Conservation (phyloP, 2,113 vertebrate genomes). For the Diadophis punctatus region DNA sequence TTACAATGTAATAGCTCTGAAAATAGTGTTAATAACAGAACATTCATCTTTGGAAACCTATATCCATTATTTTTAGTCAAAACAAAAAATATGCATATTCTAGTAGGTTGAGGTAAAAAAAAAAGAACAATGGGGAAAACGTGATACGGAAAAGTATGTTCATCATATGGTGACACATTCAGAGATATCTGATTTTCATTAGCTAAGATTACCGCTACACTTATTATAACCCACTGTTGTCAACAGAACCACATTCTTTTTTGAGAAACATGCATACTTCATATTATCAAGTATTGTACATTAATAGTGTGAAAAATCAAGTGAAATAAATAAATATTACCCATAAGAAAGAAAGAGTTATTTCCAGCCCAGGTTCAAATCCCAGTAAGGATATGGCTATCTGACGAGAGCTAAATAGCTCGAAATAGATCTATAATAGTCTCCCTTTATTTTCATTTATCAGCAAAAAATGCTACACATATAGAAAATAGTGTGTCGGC, state of each 20-base stretch:
- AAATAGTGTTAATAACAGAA: constrained; percentile 50
- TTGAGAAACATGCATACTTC: background rate
- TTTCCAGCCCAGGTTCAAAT: no score
- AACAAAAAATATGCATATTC: background rate
- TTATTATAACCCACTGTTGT: background rate
- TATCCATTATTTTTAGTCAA: constrained; percentile 9
- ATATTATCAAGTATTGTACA: background rate
- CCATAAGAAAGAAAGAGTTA: background rate
- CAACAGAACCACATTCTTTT: background rate
- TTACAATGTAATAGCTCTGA: constrained; percentile 47
- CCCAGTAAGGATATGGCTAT: no score
- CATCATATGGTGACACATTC: background rate
- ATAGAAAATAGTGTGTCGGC: no score
- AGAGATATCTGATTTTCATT: background rate
- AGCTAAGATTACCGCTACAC: background rate
- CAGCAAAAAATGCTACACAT: no score
- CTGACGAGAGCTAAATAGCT: no score
- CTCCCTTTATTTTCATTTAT: no score
- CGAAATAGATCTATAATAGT: no score
- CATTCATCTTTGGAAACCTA: constrained; percentile 31
- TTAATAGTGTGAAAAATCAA: background rate
- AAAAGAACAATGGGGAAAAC: background rate
- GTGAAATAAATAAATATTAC: background rate
- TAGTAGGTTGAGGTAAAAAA: background rate
- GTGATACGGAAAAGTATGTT: background rate